These are phyloP conservation scores for Lycaena phlaeas DNA, from an alignment of 2,888 invertebrate species.

Conservation along the genomic window DNA sequence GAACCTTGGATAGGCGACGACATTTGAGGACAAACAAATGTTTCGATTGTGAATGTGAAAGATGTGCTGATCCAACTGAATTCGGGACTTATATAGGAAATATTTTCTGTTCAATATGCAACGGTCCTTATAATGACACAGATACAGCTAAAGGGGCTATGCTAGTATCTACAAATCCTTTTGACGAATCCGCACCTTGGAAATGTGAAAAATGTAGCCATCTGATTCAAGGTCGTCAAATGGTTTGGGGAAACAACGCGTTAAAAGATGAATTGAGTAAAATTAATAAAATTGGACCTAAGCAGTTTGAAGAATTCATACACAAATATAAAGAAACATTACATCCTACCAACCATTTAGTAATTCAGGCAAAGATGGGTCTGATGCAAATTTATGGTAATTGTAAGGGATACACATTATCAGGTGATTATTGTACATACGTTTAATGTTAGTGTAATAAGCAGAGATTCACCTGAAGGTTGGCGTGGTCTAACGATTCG, in stretches of 20 bases:
- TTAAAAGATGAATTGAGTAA: constrained; percentile 73
- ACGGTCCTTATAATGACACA: constrained; percentile 44
- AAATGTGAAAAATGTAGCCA: constrained; percentile 77
- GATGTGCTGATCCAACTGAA: constrained; percentile 81
- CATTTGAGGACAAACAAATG: constrained; percentile 76
- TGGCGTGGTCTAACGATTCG: too few relatives aligned
- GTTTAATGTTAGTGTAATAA: too few relatives aligned
- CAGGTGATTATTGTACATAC: constrained; percentile 59
- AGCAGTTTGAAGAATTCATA: constrained; percentile 75
- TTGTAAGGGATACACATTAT: constrained; percentile 64
- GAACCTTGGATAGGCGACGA: constrained; percentile 76
- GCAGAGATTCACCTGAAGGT: too few relatives aligned
- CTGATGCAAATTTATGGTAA: constrained; percentile 80
- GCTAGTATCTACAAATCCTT: constrained; percentile 74
- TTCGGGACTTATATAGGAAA: constrained; percentile 76
- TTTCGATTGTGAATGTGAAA: constrained; percentile 77
- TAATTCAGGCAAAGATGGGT: constrained; percentile 79
- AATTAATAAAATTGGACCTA: constrained; percentile 66
- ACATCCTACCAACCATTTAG: constrained; percentile 78
- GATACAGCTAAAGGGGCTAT: constrained; percentile 44
- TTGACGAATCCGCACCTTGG: constrained; percentile 75
- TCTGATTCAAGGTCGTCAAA: constrained; percentile 69
- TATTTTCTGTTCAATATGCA: constrained; percentile 76
- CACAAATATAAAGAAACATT: constrained; percentile 75
- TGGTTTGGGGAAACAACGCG: constrained; percentile 75